Evolutionary conservation across 2,797 vertebrate species (phyloP).

Genomic region (Buceros bicornis): DNA sequence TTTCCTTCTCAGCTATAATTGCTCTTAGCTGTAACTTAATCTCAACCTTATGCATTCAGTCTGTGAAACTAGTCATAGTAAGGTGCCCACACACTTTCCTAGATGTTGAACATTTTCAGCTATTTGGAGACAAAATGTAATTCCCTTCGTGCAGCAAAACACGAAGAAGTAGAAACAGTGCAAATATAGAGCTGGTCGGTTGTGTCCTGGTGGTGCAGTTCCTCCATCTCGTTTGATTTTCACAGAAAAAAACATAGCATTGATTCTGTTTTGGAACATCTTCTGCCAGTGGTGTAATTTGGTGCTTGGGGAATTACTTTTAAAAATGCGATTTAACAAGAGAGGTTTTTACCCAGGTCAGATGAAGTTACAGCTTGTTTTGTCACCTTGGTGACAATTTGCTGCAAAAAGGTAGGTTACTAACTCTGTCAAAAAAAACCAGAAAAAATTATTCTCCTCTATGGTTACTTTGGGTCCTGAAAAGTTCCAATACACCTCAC

Average conservation of each 20-base stretch:
- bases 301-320: background rate
- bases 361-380: fast-evolving
- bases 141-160: background rate
- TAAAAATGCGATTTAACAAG: background rate
- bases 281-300: fast-evolving
- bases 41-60: fast-evolving
- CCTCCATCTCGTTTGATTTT: background rate
- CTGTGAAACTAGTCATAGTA: background rate
- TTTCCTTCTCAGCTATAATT: background rate
- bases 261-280: background rate
- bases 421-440: fast-evolving
- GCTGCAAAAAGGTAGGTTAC: fast-evolving
- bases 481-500: fast-evolving
- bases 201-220: fast-evolving
- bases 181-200: background rate
- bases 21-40: background rate
- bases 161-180: background rate
- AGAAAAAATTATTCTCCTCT: background rate
- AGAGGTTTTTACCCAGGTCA: background rate
- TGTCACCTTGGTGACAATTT: background rate
- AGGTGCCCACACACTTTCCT: background rate
- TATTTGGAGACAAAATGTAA: background rate
- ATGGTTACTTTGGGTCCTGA: background rate
- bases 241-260: fast-evolving
- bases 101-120: fast-evolving